Percentiles rank a stretch among this genome's conserved stretches.
These are phyloP conservation scores for Eremophila alpestris DNA, from an alignment of 2,797 vertebrate genomes.

Conservation along the genomic window DNA sequence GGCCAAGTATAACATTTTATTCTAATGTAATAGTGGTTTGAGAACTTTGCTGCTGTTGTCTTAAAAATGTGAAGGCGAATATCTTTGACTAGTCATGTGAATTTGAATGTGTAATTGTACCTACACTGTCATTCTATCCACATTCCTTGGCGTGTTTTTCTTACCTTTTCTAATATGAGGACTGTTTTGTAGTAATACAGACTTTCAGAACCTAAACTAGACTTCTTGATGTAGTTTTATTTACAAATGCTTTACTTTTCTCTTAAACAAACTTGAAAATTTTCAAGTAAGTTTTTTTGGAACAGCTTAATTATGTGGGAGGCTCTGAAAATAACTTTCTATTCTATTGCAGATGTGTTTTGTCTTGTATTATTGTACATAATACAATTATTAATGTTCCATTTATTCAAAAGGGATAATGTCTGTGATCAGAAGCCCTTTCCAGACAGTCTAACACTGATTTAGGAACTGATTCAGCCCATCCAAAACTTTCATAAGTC, in stretches of 20 bases:
- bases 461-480: background rate
- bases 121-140: background rate
- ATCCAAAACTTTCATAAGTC: background rate
- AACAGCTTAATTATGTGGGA: background rate
- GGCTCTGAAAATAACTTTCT: background rate
- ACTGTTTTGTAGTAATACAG: rapidly evolving
- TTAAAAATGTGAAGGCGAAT: slow-evolving; percentile 32
- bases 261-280: background rate
- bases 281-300: background rate
- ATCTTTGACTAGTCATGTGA: background rate
- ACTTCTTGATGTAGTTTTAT: background rate
- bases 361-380: background rate
- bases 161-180: background rate
- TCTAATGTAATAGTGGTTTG: slow-evolving; percentile 29
- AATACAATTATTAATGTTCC: no score
- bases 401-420: background rate
- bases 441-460: background rate
- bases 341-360: background rate
- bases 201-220: background rate
- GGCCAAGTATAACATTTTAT: slow-evolving; percentile 62
- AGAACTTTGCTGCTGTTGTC: slow-evolving; percentile 54
- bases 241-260: background rate
- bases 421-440: background rate
- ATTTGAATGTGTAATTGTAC: background rate
- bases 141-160: background rate